Conservation (phyloP, 2,797 vertebrate species). For the Cirrhinus molitorella region DNA sequence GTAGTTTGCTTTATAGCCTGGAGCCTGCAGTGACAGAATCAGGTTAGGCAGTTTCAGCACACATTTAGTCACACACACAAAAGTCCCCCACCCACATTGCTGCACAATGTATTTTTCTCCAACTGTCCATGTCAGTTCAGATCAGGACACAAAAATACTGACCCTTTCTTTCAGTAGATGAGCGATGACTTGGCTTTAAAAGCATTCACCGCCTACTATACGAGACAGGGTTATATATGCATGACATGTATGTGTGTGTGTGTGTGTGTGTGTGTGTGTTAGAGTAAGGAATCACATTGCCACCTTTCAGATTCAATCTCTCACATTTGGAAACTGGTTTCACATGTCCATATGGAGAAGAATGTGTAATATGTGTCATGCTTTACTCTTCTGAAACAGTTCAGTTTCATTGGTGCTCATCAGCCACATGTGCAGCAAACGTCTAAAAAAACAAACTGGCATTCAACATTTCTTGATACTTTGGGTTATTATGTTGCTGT, state of each 20-base stretch:
- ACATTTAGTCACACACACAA: constrained; percentile 4
- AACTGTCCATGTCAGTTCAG: constrained; percentile 39
- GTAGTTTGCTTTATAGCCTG: constrained; percentile 40
- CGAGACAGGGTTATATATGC: background rate
- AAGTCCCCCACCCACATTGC: background rate
- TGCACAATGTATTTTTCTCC: constrained; percentile 9
- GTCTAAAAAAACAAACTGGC: background rate
- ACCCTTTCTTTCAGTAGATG: constrained; percentile 14
- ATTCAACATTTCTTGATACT: background rate
- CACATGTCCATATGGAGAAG: background rate
- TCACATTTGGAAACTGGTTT: constrained; percentile 17
- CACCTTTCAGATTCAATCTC: constrained; percentile 18
- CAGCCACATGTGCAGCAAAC: background rate
- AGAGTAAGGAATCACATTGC: constrained; percentile 13
- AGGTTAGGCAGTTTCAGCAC: constrained; percentile 53
- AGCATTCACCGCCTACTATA: background rate
- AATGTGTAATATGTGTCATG: constrained; percentile 15
- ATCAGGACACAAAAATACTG: constrained; percentile 34
- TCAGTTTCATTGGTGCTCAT: background rate
- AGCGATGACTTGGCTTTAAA: constrained; percentile 11
- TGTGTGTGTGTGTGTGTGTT: background rate
- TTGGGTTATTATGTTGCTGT: background rate
- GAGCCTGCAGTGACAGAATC: constrained; percentile 55
- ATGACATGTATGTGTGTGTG: constrained; percentile 6
- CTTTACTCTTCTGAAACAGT: constrained; percentile 1